Evolutionary conservation across 1,140 invertebrate genomes (phyloP).

Genomic region (Drosophila parvula): DNA sequence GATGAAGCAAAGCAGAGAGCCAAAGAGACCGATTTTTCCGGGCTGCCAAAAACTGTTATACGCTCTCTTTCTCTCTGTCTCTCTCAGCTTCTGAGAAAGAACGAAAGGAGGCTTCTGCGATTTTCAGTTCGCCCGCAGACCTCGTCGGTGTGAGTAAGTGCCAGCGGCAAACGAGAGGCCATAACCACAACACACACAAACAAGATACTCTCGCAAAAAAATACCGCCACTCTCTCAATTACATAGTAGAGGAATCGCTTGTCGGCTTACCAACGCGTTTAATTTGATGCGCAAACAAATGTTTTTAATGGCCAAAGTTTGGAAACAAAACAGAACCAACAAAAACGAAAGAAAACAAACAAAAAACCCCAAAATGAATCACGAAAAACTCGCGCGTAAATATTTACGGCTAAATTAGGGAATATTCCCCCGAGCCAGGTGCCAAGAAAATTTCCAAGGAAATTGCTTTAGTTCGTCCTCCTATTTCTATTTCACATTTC

Average conservation of each 20-base stretch:
- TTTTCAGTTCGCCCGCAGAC: constrained; percentile 55
- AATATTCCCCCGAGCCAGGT: constrained; percentile 45
- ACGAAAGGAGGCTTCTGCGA: constrained; percentile 35
- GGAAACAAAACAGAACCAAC: constrained; percentile 17
- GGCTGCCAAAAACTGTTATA: constrained; percentile 63
- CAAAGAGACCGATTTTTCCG: constrained; percentile 13
- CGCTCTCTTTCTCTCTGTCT: constrained; percentile 10
- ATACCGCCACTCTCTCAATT: constrained; percentile 29
- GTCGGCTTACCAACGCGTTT: constrained; percentile 63
- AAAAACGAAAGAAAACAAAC: constrained; percentile 3
- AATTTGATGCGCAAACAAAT: constrained; percentile 79
- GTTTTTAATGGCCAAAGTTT: constrained; percentile 73
- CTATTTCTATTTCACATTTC: constrained; percentile 20
- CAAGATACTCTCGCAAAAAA: constrained; percentile 15
- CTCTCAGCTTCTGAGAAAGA: constrained; percentile 7
- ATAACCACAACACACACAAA: not conserved
- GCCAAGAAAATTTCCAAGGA: constrained; percentile 15
- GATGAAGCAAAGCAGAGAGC: constrained; percentile 34
- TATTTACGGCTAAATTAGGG: constrained; percentile 68
- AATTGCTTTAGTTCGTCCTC: constrained; percentile 33
- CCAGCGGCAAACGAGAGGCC: constrained; percentile 29
- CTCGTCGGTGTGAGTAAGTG: constrained; percentile 67
- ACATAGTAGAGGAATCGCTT: constrained; percentile 34
- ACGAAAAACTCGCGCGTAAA: constrained; percentile 45
- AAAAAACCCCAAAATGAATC: constrained; percentile 14